Conservation (phyloP, 2,113 vertebrate genomes). For the Pteropus alecto region DNA sequence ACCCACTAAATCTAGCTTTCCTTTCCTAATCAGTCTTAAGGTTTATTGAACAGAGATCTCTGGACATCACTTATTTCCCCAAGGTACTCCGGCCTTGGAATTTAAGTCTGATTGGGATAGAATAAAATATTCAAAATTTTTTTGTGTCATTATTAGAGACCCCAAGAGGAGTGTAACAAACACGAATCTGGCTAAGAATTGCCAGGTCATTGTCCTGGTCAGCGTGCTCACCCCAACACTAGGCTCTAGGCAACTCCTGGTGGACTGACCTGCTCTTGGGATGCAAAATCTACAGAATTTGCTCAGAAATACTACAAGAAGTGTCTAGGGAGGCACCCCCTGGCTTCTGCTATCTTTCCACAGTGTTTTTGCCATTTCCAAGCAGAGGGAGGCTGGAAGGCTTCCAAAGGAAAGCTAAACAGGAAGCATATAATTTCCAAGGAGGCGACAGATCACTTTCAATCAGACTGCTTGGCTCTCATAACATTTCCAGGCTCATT, state of each 20-base stretch:
- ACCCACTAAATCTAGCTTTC: not conserved
- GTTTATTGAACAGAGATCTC: not conserved
- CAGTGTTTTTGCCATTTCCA: not conserved
- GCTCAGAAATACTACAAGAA: not conserved
- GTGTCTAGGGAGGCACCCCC: not conserved
- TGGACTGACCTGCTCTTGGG: not conserved
- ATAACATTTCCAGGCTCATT: not conserved
- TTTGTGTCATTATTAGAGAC: not conserved
- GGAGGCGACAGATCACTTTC: not conserved
- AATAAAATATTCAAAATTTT: not conserved
- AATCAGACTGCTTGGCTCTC: not conserved
- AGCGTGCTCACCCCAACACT: fast-evolving
- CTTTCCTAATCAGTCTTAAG: not conserved
- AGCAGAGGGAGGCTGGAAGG: not conserved
- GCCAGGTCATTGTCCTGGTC: not conserved
- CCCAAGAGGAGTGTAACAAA: not conserved
- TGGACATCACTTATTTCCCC: not conserved
- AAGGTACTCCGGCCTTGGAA: not conserved
- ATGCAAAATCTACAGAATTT: not conserved
- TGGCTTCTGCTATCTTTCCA: not conserved
- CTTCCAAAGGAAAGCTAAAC: not conserved
- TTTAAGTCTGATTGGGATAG: not conserved
- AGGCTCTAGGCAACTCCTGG: not conserved
- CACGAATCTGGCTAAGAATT: not conserved
- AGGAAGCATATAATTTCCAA: not conserved